Evolutionary conservation across 2,888 invertebrate genomes (phyloP).

Genomic region (Taenaris catops): DNA sequence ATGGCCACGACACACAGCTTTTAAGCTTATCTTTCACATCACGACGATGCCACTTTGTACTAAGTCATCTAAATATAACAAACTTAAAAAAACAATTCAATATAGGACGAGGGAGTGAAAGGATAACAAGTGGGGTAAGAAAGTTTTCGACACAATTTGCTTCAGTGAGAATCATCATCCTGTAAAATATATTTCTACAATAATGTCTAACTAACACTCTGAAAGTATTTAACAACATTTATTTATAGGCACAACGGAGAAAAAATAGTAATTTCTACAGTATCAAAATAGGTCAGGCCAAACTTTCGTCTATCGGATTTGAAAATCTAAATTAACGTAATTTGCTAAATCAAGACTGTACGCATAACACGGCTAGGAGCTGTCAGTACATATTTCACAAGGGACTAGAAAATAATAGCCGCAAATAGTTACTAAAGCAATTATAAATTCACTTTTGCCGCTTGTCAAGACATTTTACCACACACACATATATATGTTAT

Average conservation of each 20-base stretch:
- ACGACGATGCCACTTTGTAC: constrained; percentile 68
- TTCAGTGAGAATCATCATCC: constrained; percentile 45
- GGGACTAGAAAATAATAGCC: too few relatives aligned
- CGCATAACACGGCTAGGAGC: too few relatives aligned
- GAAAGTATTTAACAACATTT: constrained; percentile 54
- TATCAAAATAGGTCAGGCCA: background rate
- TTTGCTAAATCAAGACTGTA: too few relatives aligned
- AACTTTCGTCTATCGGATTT: background rate
- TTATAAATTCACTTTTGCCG: too few relatives aligned
- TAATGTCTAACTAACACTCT: constrained; percentile 39
- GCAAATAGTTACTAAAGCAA: too few relatives aligned
- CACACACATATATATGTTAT: too few relatives aligned
- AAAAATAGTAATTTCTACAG: constrained; percentile 19
- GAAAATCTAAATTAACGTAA: too few relatives aligned
- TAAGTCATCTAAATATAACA: constrained; percentile 33
- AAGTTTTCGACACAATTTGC: constrained; percentile 6
- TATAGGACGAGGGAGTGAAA: constrained; percentile 48
- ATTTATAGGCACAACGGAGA: constrained; percentile 61
- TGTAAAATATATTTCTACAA: constrained; percentile 26
- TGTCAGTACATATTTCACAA: too few relatives aligned
- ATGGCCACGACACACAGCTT: constrained; percentile 68
- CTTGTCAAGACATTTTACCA: too few relatives aligned
- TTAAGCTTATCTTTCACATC: constrained; percentile 45
- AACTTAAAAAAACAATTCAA: constrained; percentile 31
- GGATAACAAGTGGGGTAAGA: constrained; percentile 67